A percentile compares a stretch with the other conserved stretches of the same genome.
phyloP scores from a whole-genome alignment of 2,888 invertebrate species.

The Zootermopsis nevadensis region DNA sequence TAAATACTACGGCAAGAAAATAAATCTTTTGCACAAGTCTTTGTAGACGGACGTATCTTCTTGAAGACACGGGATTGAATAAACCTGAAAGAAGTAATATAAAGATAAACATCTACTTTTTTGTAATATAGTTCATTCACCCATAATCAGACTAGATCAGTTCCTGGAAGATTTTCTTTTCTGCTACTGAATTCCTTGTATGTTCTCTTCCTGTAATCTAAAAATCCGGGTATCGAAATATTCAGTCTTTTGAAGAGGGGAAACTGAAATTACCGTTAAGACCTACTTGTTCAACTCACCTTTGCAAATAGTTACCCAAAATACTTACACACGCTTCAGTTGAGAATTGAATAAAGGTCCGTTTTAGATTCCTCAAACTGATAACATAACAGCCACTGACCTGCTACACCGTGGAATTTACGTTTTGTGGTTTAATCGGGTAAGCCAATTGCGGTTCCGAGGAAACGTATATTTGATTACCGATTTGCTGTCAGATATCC shows the following conservation, averaged over 20 bases:
- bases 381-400: background rate
- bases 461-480: too few species aligned
- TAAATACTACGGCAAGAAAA: too few species aligned
- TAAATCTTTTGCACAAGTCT: too few species aligned
- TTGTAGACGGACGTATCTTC: too few species aligned
- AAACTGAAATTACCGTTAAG: conserved; percentile 2
- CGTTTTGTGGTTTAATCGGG: too few species aligned
- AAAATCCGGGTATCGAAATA: conserved; percentile 2
- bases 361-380: background rate
- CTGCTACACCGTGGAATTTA: background rate
- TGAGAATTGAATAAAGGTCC: background rate
- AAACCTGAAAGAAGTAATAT: background rate
- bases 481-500: too few species aligned
- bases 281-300: background rate
- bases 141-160: background rate
- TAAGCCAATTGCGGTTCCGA: too few species aligned
- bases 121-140: background rate
- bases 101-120: background rate
- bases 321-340: background rate
- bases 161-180: background rate
- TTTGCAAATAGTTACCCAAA: background rate
- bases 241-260: background rate
- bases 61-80: background rate
- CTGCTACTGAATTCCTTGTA: background rate
- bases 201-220: background rate